phyloP scores from a whole-genome alignment of 2,113 vertebrate species.

The Phaethornis superciliosus region DNA sequence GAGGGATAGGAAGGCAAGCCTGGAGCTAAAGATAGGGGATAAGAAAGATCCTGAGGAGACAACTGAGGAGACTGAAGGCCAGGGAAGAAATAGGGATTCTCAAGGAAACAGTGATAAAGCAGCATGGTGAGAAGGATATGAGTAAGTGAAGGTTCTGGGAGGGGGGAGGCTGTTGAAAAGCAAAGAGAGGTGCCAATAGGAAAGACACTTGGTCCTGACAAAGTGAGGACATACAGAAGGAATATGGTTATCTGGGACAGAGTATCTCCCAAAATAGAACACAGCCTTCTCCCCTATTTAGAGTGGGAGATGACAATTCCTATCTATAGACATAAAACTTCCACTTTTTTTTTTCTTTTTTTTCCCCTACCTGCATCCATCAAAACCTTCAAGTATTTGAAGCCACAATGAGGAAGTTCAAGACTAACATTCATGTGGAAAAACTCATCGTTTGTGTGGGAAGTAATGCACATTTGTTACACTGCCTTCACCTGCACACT shows the following conservation, averaged over 20 bases:
- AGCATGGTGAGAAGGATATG: constrained; percentile 33
- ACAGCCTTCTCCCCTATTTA: constrained; percentile 11
- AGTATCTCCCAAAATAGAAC: constrained; percentile 45
- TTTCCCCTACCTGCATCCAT: not conserved
- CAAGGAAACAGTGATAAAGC: constrained; percentile 44
- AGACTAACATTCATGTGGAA: not conserved
- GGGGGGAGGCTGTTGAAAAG: constrained; percentile 25
- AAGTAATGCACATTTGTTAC: not conserved
- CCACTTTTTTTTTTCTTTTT: not conserved
- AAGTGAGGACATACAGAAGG: constrained; percentile 40
- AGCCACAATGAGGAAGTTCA: not conserved
- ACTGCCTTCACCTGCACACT: not conserved
- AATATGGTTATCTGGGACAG: constrained; percentile 54
- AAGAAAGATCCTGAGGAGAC: constrained; percentile 37
- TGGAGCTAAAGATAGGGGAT: not conserved
- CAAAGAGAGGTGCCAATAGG: not conserved
- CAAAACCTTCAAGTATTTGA: not conserved
- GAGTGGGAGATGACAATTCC: not conserved
- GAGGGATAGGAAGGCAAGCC: not conserved
- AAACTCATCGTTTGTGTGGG: not conserved
- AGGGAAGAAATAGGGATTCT: constrained; percentile 9
- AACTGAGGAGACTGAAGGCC: constrained; percentile 18
- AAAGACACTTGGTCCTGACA: constrained; percentile 13
- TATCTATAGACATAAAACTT: not conserved
- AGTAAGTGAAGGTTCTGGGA: not conserved